Percentiles rank a stretch among this genome's conserved stretches.
These are phyloP conservation scores for Prionailurus viverrinus DNA, from an alignment of 2,113 vertebrate species.

Conservation along the genomic window DNA sequence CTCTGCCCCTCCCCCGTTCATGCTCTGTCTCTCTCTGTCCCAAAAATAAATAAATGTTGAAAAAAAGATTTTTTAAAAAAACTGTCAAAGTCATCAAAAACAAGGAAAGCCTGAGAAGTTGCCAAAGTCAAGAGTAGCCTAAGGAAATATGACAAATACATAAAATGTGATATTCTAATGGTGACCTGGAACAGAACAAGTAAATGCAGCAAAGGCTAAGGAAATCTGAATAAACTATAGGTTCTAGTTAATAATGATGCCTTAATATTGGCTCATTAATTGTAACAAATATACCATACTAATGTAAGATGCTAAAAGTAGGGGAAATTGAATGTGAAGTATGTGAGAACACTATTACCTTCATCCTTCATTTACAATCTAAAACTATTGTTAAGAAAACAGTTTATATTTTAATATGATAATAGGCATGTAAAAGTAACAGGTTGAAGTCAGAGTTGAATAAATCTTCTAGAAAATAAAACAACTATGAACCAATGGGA, in stretches of 20 bases:
- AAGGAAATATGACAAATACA: not conserved
- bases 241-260: not conserved
- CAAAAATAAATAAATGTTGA: no score
- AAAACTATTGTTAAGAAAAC: conserved; percentile 13
- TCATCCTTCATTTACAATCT: not conserved
- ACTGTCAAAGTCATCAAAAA: not conserved
- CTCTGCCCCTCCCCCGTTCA: no score
- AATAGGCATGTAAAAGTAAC: conserved; percentile 10
- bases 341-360: not conserved
- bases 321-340: not conserved
- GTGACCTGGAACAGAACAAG: not conserved
- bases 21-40: no score
- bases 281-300: not conserved
- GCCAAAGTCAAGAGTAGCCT: not conserved
- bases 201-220: not conserved
- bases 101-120: not conserved
- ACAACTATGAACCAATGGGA: not conserved
- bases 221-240: not conserved
- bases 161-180: not conserved
- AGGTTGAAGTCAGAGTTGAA: not conserved
- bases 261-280: conserved; percentile 34
- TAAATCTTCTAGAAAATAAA: conserved; percentile 47
- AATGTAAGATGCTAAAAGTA: not conserved
- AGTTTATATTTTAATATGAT: not conserved
- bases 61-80: not conserved